phyloP scores from a whole-genome alignment of 2,113 vertebrate species.

The Rana temporaria region DNA sequence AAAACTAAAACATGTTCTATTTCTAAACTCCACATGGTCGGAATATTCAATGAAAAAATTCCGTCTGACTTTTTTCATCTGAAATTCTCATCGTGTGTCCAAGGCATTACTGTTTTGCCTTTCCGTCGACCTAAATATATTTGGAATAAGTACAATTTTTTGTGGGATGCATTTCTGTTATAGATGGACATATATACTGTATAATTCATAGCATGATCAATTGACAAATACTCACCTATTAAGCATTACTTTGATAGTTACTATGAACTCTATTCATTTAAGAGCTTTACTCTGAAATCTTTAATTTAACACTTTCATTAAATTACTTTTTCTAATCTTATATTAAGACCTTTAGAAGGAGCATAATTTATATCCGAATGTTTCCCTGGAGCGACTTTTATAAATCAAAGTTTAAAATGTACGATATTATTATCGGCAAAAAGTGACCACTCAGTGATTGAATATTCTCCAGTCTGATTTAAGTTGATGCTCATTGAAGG shows the following conservation, averaged over 20 bases:
- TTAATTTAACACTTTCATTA: conserved; percentile 51
- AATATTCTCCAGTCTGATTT: conserved; percentile 27
- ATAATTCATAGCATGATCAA: neutral
- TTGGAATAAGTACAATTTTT: no score
- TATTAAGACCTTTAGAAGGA: conserved; percentile 54
- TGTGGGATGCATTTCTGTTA: neutral
- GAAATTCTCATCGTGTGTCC: no score
- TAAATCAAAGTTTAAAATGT: conserved; percentile 55
- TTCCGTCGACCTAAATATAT: no score
- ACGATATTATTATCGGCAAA: conserved; percentile 49
- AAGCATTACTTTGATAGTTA: conserved; percentile 55
- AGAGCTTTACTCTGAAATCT: conserved; percentile 29
- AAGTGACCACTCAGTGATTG: conserved; percentile 46
- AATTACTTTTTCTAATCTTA: conserved; percentile 52
- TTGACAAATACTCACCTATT: conserved; percentile 44
- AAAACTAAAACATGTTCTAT: no score
- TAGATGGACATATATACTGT: neutral
- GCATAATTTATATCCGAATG: conserved; percentile 51
- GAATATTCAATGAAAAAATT: no score
- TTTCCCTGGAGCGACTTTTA: conserved; percentile 57
- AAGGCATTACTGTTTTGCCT: no score
- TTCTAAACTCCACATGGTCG: no score
- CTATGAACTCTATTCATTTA: conserved; percentile 51
- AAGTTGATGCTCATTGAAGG: conserved; percentile 56
- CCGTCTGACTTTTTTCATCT: no score